These are phyloP conservation scores for Drosophila oshimai DNA, from an alignment of 1,140 invertebrate species.

Conservation along the genomic window DNA sequence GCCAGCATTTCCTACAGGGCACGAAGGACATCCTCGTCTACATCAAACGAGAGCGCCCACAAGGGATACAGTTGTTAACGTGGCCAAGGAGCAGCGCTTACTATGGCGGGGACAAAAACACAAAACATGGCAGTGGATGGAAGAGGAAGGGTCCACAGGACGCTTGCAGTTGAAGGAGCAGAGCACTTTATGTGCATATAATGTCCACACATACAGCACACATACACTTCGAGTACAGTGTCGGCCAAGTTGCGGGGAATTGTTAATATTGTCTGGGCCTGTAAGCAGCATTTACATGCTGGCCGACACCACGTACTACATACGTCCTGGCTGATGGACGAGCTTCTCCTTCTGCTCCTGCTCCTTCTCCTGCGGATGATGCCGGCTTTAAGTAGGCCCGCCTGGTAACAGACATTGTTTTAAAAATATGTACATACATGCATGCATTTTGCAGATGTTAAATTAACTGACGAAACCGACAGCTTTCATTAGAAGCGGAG, in stretches of 20 bases:
- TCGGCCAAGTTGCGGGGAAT: slow-evolving; percentile 55
- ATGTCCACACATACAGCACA: slow-evolving; percentile 33
- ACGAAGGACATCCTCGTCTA: slow-evolving; percentile 43
- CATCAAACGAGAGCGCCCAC: slow-evolving; percentile 41
- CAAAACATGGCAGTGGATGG: slow-evolving; percentile 53
- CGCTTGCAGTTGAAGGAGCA: slow-evolving; percentile 18
- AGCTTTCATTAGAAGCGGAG: slow-evolving; percentile 28
- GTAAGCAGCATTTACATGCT: slow-evolving; percentile 71
- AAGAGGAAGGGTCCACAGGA: slow-evolving; percentile 5
- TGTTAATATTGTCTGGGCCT: slow-evolving; percentile 71
- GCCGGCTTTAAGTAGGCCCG: slow-evolving; percentile 42
- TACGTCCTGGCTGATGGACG: slow-evolving; percentile 40
- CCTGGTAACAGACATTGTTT: slow-evolving; percentile 19
- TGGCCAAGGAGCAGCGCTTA: slow-evolving; percentile 46
- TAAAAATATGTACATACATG: slow-evolving; percentile 42
- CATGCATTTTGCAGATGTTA: slow-evolving; percentile 39
- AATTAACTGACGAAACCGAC: slow-evolving; percentile 35
- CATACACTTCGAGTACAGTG: slow-evolving; percentile 12
- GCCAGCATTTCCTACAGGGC: slow-evolving; percentile 56
- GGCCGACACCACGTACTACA: slow-evolving; percentile 54
- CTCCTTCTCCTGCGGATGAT: neutral
- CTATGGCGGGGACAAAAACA: slow-evolving; percentile 39
- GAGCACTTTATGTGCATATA: slow-evolving; percentile 55
- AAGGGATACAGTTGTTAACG: slow-evolving; percentile 74
- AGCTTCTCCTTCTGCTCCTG: neutral